phyloP scores from a whole-genome alignment of 1,140 invertebrate species.

The Euglossa dilemma region DNA sequence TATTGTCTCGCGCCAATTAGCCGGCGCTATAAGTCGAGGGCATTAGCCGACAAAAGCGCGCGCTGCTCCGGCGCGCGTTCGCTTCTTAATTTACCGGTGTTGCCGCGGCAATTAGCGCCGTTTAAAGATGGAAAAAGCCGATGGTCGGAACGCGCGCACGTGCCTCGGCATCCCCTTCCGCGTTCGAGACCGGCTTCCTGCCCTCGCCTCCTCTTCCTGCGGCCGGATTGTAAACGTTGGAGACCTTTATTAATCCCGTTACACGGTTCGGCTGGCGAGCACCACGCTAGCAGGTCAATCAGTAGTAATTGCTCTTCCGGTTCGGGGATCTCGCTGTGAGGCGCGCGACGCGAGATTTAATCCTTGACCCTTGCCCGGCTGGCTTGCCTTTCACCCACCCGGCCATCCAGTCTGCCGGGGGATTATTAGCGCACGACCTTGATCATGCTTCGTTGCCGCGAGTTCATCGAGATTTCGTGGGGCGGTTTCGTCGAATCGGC shows the following conservation, averaged over 20 bases:
- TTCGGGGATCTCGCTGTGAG: slow-evolving; percentile 56
- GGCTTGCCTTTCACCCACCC: slow-evolving; percentile 27
- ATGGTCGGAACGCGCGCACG: not conserved
- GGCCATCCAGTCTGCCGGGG: not conserved
- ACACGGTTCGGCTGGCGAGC: slow-evolving; percentile 56
- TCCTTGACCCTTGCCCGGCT: slow-evolving; percentile 57
- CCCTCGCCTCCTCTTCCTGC: not conserved
- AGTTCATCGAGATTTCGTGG: slow-evolving; percentile 24
- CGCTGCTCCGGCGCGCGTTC: slow-evolving; percentile 31
- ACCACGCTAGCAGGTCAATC: slow-evolving; percentile 68
- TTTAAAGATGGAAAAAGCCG: not conserved
- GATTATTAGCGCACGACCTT: slow-evolving; percentile 46
- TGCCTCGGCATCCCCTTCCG: slow-evolving; percentile 1
- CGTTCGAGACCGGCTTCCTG: not conserved
- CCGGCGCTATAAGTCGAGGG: slow-evolving; percentile 12
- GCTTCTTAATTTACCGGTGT: slow-evolving; percentile 58
- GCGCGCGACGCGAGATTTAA: slow-evolving; percentile 57
- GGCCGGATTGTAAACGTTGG: slow-evolving; percentile 61
- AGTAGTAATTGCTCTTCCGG: slow-evolving; percentile 73
- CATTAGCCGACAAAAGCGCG: slow-evolving; percentile 31
- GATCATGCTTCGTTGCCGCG: slow-evolving; percentile 13
- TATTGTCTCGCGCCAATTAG: slow-evolving; percentile 65
- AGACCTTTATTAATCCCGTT: slow-evolving; percentile 76
- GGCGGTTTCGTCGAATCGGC: not conserved
- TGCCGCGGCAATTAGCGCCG: slow-evolving; percentile 53